These are phyloP conservation scores for Xestoiulus laeticollis DNA, from an alignment of 2,888 invertebrate genomes.

Conservation along the genomic window DNA sequence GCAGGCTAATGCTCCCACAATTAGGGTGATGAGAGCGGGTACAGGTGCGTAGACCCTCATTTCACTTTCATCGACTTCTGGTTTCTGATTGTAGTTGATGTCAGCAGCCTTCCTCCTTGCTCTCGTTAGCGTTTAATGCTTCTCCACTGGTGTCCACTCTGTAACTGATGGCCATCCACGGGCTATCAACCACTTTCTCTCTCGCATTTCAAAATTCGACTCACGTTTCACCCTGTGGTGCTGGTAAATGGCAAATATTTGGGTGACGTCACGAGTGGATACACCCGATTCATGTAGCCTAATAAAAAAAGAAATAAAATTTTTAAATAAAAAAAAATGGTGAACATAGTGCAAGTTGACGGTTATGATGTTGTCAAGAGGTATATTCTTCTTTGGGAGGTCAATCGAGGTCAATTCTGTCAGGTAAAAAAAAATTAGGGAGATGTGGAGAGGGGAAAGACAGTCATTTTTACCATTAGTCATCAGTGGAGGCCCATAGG, in stretches of 20 bases:
- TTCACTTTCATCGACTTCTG: constrained; percentile 19
- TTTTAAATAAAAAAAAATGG: background rate
- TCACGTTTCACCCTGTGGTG: background rate
- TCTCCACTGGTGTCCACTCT: background rate
- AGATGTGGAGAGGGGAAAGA: background rate
- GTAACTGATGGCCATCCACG: background rate
- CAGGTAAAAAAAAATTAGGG: background rate
- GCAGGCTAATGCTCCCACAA: constrained; percentile 42
- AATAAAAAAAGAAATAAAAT: background rate
- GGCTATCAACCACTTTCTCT: background rate
- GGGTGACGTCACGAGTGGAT: constrained; percentile 7
- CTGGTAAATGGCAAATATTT: background rate
- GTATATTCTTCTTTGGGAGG: background rate
- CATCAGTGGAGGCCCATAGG: background rate
- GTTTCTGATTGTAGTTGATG: background rate
- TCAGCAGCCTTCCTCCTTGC: background rate
- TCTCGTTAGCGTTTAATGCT: background rate
- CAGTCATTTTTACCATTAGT: background rate
- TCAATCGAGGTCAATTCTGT: background rate
- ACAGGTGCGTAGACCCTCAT: constrained; percentile 45
- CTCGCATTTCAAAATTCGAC: background rate
- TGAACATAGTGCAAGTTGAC: background rate
- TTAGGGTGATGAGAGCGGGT: background rate
- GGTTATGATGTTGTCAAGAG: background rate
- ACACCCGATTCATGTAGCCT: background rate